Percentiles rank a stretch among this genome's conserved stretches.
Conservation (phyloP, 2,113 vertebrate species). For the Aspidoscelis tigris region DNA sequence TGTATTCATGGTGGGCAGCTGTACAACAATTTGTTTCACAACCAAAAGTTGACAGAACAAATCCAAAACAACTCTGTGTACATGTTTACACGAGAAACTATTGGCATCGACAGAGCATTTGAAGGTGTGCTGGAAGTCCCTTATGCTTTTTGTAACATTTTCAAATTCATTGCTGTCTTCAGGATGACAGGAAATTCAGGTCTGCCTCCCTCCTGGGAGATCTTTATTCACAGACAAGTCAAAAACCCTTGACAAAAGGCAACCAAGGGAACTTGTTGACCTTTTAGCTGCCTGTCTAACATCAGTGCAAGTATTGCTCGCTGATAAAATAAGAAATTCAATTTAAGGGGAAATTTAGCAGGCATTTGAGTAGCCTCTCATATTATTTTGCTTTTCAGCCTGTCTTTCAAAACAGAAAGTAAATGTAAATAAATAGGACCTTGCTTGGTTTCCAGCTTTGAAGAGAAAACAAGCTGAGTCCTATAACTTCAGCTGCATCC, state of each 20-base stretch:
- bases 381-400: constrained; percentile 78
- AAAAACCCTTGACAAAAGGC: constrained; percentile 91
- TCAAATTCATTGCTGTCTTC: constrained; percentile 87
- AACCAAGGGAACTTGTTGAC: constrained; percentile 86
- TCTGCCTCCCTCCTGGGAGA: constrained; percentile 83
- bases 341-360: constrained; percentile 80
- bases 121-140: constrained; percentile 84
- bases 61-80: constrained; percentile 83
- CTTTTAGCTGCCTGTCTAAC: constrained; percentile 86
- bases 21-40: constrained; percentile 86
- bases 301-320: constrained; percentile 87
- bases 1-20: constrained; percentile 77
- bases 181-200: constrained; percentile 86
- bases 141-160: constrained; percentile 90
- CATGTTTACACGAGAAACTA: constrained; percentile 83
- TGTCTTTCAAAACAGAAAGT: constrained; percentile 81
- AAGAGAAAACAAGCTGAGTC: constrained; percentile 48
- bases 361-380: constrained; percentile 76
- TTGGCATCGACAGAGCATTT: constrained; percentile 79
- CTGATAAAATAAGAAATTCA: constrained; percentile 87
- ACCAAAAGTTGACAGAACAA: constrained; percentile 86
- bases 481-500: no score
- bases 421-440: constrained; percentile 78
- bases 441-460: constrained; percentile 49
- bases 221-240: constrained; percentile 88